A percentile compares a stretch with the other conserved stretches of the same genome.
These are phyloP conservation scores for Pangasianodon hypophthalmus DNA, from an alignment of 2,113 vertebrate species.

Conservation along the genomic window DNA sequence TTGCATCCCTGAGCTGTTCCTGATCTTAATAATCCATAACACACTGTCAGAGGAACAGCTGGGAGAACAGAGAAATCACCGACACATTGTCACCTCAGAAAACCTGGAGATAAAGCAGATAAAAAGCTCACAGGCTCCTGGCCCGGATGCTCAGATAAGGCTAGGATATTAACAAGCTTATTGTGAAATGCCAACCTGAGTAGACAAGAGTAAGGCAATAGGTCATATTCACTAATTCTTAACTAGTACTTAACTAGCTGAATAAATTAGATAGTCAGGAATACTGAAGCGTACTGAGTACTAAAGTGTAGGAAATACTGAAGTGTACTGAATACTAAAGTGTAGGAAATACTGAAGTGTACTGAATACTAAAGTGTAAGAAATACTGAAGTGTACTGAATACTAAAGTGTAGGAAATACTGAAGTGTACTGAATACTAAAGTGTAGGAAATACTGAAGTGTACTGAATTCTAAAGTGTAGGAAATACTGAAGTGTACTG, in stretches of 20 bases:
- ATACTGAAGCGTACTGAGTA: not conserved
- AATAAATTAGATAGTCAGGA: not conserved
- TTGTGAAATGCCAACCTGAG: not conserved
- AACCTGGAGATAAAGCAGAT: constrained; percentile 32
- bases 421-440: too few species aligned
- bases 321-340: not conserved
- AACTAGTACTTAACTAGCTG: not conserved
- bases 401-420: too few species aligned
- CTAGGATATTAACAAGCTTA: not conserved
- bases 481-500: not conserved
- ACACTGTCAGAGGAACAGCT: constrained; percentile 23
- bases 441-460: too few species aligned
- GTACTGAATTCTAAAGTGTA: not conserved
- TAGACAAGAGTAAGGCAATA: not conserved
- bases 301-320: not conserved
- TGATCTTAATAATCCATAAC: constrained; percentile 29
- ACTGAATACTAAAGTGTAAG: too few species aligned
- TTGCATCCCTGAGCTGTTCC: constrained; percentile 22
- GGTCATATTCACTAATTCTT: not conserved
- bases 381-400: too few species aligned
- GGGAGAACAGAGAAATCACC: constrained; percentile 21
- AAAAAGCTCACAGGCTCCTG: constrained; percentile 13
- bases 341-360: not conserved
- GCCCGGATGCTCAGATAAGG: constrained; percentile 5
- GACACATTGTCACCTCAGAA: constrained; percentile 31